Percentiles rank a stretch among this genome's conserved stretches.
Conservation (phyloP, 2,888 invertebrate genomes). For the Acheta domesticus region DNA sequence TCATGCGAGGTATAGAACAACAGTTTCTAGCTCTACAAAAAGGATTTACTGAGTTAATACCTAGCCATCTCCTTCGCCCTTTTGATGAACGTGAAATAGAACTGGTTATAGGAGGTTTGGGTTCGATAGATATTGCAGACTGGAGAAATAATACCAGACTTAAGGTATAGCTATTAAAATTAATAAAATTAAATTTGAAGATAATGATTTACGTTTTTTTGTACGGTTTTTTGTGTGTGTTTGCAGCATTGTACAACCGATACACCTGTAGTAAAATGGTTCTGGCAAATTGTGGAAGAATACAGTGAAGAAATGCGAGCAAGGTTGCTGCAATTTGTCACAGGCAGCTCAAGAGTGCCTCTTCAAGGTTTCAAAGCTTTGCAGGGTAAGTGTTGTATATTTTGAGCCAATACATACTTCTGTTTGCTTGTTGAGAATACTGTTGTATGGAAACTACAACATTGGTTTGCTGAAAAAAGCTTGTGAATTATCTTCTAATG, state of each 20-base stretch:
- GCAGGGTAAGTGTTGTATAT: conserved; percentile 60
- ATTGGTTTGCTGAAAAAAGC: too few species aligned
- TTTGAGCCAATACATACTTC: too few species aligned
- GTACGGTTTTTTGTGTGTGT: background rate
- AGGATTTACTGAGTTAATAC: conserved; percentile 78
- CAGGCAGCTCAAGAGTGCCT: conserved; percentile 91
- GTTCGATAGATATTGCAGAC: conserved; percentile 87
- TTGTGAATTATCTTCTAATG: too few species aligned
- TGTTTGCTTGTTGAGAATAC: too few species aligned
- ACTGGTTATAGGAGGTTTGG: conserved; percentile 89
- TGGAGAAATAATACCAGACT: conserved; percentile 91
- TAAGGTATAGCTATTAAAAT: conserved; percentile 53
- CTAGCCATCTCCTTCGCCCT: conserved; percentile 77
- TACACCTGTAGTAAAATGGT: conserved; percentile 72
- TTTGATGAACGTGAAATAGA: conserved; percentile 93
- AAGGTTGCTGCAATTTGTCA: conserved; percentile 89
- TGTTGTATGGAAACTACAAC: too few species aligned
- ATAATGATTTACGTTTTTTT: background rate
- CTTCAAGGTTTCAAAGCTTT: conserved; percentile 90
- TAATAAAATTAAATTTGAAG: conserved; percentile 12
- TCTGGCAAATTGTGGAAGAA: conserved; percentile 71
- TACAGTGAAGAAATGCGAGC: conserved; percentile 93
- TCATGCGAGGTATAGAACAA: conserved; percentile 94
- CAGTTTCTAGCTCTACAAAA: conserved; percentile 93
- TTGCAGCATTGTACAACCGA: conserved; percentile 73